A percentile compares a stretch with the other conserved stretches of the same genome.
These are phyloP conservation scores for Ruditapes philippinarum DNA, from an alignment of 1,140 invertebrate genomes.

Conservation along the genomic window DNA sequence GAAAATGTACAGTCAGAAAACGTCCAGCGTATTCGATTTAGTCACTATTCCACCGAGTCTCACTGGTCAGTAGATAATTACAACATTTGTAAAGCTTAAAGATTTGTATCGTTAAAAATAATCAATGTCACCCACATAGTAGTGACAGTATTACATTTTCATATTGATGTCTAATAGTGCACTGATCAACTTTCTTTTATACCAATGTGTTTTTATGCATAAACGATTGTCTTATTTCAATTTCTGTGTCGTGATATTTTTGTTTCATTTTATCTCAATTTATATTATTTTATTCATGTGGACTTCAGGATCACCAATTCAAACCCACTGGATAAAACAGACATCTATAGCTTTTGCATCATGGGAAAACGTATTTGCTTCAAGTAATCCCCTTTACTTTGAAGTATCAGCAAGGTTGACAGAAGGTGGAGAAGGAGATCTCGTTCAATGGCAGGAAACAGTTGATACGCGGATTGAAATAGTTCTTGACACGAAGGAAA, in stretches of 20 bases:
- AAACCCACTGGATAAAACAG: not conserved
- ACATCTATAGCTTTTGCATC: not conserved
- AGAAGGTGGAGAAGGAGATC: too few species aligned
- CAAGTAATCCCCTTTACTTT: not conserved
- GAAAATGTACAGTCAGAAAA: conserved; percentile 42
- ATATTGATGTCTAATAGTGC: too few species aligned
- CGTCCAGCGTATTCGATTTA: not conserved
- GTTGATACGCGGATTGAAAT: not conserved
- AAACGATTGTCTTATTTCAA: too few species aligned
- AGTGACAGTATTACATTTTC: too few species aligned
- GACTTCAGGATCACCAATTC: not conserved
- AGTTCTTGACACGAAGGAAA: not conserved
- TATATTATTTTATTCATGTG: too few species aligned
- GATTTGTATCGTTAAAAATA: too few species aligned
- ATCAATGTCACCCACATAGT: too few species aligned
- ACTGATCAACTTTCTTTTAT: too few species aligned
- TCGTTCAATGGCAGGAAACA: conserved; percentile 47
- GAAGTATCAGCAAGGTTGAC: not conserved
- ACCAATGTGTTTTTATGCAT: too few species aligned
- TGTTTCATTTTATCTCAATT: too few species aligned
- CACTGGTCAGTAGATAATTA: conserved; percentile 33
- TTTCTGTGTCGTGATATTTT: not conserved
- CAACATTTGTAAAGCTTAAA: too few species aligned
- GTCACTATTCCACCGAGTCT: not conserved
- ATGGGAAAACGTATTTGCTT: not conserved